A percentile compares a stretch with the other conserved stretches of the same genome.
Conservation (phyloP, 1,140 invertebrate species). For the Trachymyrmex cornetzi region DNA sequence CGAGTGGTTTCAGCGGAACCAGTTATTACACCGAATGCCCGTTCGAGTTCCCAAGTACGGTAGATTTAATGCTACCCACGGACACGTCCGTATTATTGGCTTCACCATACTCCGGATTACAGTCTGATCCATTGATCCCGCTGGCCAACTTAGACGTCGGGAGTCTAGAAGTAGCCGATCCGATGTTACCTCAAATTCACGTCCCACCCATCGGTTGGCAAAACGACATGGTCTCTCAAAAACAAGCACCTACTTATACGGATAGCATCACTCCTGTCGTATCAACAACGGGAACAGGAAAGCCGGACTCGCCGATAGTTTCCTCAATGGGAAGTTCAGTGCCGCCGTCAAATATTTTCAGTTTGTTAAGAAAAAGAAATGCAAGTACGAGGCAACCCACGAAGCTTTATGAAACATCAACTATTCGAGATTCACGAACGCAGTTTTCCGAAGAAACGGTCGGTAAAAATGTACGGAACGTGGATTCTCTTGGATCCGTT, state of each 20-base stretch:
- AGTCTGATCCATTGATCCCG: constrained; percentile 69
- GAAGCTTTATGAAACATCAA: background rate
- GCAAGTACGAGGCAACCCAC: constrained; percentile 4
- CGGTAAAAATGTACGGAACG: constrained; percentile 36
- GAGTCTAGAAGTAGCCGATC: constrained; percentile 42
- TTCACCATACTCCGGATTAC: constrained; percentile 75
- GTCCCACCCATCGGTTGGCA: constrained; percentile 73
- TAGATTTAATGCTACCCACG: constrained; percentile 64
- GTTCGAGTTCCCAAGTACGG: constrained; percentile 78
- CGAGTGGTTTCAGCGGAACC: constrained; percentile 35
- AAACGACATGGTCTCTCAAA: constrained; percentile 58
- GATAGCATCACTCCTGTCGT: background rate
- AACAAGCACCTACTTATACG: constrained; percentile 28
- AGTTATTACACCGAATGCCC: constrained; percentile 78
- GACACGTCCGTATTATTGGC: constrained; percentile 48
- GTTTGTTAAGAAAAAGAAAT: constrained; percentile 22
- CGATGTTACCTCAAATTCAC: constrained; percentile 62
- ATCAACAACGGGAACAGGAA: background rate
- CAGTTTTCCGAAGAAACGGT: background rate
- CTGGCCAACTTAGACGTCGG: constrained; percentile 4
- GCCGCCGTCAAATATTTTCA: background rate
- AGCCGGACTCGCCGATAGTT: background rate
- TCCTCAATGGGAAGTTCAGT: background rate
- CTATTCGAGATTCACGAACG: constrained; percentile 4
- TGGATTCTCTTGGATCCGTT: background rate